Evolutionary conservation across 2,888 invertebrate genomes (phyloP).

Genomic region (Spodoptera littoralis): DNA sequence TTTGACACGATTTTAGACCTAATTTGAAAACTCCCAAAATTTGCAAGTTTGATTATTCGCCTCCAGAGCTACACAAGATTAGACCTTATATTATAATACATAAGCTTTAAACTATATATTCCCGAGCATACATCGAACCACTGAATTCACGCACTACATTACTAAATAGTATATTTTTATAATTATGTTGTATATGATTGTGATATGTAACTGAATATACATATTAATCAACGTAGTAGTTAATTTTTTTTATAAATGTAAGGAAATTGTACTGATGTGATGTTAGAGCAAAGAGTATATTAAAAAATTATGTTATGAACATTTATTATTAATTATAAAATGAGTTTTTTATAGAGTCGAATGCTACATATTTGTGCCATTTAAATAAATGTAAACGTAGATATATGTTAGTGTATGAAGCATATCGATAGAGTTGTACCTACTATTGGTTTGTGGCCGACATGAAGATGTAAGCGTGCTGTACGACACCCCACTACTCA

Average conservation of each 20-base stretch:
- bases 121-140: slow-evolving; percentile 28
- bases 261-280: slow-evolving; percentile 85
- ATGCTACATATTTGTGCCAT: slow-evolving; percentile 86
- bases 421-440: slow-evolving; percentile 55
- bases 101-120: no score
- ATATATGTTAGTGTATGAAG: slow-evolving; percentile 67
- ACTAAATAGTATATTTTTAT: slow-evolving; percentile 58
- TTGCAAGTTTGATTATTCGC: no score
- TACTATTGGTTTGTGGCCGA: slow-evolving; percentile 60
- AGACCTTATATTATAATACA: no score
- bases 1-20: no score
- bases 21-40: no score
- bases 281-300: slow-evolving; percentile 84
- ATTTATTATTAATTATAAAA: slow-evolving; percentile 58
- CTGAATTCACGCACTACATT: slow-evolving; percentile 36
- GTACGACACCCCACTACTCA: slow-evolving; percentile 30
- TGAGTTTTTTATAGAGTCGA: slow-evolving; percentile 71
- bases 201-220: slow-evolving; percentile 66
- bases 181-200: slow-evolving; percentile 65
- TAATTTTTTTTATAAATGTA: slow-evolving; percentile 65
- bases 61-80: no score
- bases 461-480: slow-evolving; percentile 60
- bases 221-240: slow-evolving; percentile 66
- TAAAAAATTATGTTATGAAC: slow-evolving; percentile 65
- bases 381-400: slow-evolving; percentile 75